Percentiles rank a stretch among this genome's conserved stretches.
These are phyloP conservation scores for Alauda arvensis DNA, from an alignment of 2,797 vertebrate genomes.

Conservation along the genomic window DNA sequence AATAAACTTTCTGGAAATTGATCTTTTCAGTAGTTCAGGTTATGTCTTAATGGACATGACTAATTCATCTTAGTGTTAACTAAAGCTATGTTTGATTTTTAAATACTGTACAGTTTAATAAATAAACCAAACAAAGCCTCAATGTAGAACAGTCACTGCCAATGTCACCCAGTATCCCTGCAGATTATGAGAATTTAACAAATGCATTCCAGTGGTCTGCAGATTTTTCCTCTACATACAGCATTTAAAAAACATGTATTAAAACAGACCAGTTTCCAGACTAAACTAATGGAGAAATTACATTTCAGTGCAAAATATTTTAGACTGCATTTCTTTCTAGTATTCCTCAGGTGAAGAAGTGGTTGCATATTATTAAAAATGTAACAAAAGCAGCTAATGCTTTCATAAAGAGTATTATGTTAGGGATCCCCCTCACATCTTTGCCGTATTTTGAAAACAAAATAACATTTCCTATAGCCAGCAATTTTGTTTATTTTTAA, in stretches of 20 bases:
- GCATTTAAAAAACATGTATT: constrained; percentile 81
- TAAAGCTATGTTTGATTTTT: constrained; percentile 90
- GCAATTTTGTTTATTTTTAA: constrained; percentile 87
- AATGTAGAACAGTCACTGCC: constrained; percentile 91
- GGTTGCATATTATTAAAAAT: constrained; percentile 98
- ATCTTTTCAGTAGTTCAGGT: constrained; percentile 96
- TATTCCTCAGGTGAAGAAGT: constrained; percentile 92
- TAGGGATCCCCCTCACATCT: constrained; percentile 80
- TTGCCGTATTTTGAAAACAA: constrained; percentile 83
- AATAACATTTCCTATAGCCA: constrained; percentile 90
- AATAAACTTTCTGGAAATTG: constrained; percentile 91
- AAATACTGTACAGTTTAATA: constrained; percentile 99
- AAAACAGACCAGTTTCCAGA: constrained; percentile 93
- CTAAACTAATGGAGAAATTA: constrained; percentile 90
- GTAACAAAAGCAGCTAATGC: constrained; percentile 98
- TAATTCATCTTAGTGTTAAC: constrained; percentile 92
- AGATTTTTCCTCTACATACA: constrained; percentile 80
- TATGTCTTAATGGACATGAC: constrained; percentile 86
- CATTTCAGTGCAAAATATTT: constrained; percentile 98
- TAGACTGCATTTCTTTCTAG: constrained; percentile 88
- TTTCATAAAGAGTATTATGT: constrained; percentile 87
- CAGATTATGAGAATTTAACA: constrained; percentile 85
- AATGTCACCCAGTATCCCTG: constrained; percentile 86
- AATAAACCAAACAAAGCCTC: constrained; percentile 97
- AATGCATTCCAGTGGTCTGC: constrained; percentile 84